Conservation (phyloP, 1,140 invertebrate species). For the Drosophila equinoxialis region DNA sequence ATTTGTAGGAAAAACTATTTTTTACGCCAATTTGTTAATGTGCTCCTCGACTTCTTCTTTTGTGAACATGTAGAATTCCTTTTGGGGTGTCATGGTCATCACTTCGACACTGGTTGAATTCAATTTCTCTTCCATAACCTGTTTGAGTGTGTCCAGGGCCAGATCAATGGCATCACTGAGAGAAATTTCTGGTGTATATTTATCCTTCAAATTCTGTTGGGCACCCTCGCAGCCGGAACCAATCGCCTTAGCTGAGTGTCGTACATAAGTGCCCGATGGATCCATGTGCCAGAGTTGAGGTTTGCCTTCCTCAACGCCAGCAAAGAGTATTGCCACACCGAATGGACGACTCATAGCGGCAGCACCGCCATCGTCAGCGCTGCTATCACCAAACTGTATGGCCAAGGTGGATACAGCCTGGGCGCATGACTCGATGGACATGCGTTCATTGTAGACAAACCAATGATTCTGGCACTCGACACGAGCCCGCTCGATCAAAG, state of each 20-base stretch:
- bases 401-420: constrained; percentile 99
- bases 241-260: constrained; percentile 99
- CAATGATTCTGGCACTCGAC: constrained; percentile 99
- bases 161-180: constrained; percentile 97
- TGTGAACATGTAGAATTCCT: constrained; percentile 94
- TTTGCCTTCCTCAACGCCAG: constrained; percentile 92
- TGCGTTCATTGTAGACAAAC: constrained; percentile 98
- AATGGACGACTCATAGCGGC: constrained; percentile 99
- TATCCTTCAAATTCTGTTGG: constrained; percentile 95
- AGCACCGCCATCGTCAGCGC: constrained; percentile 93
- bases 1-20: not conserved
- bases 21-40: constrained; percentile 84
- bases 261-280: constrained; percentile 98
- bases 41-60: constrained; percentile 96
- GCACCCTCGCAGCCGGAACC: constrained; percentile 99
- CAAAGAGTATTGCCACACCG: constrained; percentile 97
- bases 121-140: constrained; percentile 99
- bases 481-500: constrained; percentile 96
- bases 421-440: constrained; percentile 98
- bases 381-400: constrained; percentile 98
- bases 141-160: constrained; percentile 97
- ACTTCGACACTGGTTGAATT: constrained; percentile 99
- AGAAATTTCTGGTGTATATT: constrained; percentile 92
- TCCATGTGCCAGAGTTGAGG: constrained; percentile 98
- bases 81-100: constrained; percentile 94